Evolutionary conservation across 53 echinoderm and acorn worm species (phyloP).

Genomic region (Antedon mediterranea): DNA sequence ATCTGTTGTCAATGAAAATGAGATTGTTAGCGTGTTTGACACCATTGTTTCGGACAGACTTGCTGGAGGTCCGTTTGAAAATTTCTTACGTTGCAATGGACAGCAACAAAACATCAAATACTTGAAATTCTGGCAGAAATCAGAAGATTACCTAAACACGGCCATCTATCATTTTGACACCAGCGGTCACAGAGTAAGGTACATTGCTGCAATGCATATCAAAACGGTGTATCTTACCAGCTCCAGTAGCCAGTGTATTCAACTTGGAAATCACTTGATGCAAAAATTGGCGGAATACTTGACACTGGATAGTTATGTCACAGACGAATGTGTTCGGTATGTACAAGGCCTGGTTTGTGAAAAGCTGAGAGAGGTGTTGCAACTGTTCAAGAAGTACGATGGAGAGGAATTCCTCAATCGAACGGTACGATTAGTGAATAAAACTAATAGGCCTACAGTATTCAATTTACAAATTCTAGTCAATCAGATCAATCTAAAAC

Average conservation of each 20-base stretch:
- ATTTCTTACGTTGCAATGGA: conserved; percentile 27
- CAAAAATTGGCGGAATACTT: conserved; percentile 37
- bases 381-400: conserved; percentile 48
- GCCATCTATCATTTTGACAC: conserved; percentile 16
- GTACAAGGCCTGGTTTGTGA: conserved; percentile 68
- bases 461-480: no score
- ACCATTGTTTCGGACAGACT: conserved; percentile 58
- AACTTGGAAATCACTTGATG: conserved; percentile 49
- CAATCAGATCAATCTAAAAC: no score
- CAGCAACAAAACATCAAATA: conserved; percentile 34
- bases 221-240: conserved; percentile 43
- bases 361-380: conserved; percentile 37
- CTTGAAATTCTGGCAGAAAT: conserved; percentile 61
- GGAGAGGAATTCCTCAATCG: conserved; percentile 62
- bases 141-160: conserved; percentile 52
- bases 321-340: conserved; percentile 38
- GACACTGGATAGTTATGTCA: neutral
- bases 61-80: conserved; percentile 72
- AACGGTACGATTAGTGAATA: conserved; percentile 66
- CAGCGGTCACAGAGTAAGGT: conserved; percentile 12
- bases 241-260: conserved; percentile 16
- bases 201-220: conserved; percentile 37
- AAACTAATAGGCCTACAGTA: no score
- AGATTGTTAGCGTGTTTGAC: neutral
- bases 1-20: neutral